A percentile compares a stretch with the other conserved stretches of the same genome.
Conservation (phyloP, 2,888 invertebrate genomes). For the Drosophila picticornis region DNA sequence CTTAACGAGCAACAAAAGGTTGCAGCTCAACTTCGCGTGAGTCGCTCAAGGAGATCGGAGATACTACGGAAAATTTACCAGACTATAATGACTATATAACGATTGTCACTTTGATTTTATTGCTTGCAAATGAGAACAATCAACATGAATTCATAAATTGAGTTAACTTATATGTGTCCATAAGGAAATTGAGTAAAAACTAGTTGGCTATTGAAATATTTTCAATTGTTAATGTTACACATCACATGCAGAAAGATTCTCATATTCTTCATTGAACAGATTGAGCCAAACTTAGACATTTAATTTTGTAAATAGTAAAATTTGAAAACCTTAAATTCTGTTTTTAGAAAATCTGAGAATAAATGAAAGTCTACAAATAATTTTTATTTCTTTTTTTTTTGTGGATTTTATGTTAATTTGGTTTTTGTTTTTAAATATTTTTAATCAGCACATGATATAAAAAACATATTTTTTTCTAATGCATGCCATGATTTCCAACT, state of each 20-base stretch:
- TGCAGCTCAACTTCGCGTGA: conserved; percentile 9
- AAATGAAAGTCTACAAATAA: not conserved
- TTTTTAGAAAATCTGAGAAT: not conserved
- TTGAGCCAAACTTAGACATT: not conserved
- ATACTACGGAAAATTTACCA: conserved; percentile 4
- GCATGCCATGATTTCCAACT: not conserved
- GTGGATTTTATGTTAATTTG: not conserved
- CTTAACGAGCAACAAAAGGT: conserved; percentile 59
- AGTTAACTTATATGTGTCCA: too few relatives aligned
- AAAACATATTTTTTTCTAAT: not conserved
- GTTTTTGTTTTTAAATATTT: not conserved
- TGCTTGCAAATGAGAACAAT: conserved; percentile 11
- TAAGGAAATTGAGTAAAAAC: not conserved
- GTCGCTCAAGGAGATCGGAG: conserved; percentile 19
- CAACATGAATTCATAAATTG: not conserved
- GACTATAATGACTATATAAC: conserved; percentile 13
- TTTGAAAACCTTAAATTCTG: not conserved
- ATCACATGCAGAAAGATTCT: not conserved
- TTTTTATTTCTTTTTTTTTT: not conserved
- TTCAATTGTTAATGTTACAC: not conserved
- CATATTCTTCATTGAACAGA: not conserved
- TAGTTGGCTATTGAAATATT: not conserved
- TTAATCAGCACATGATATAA: not conserved
- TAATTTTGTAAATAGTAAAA: not conserved
- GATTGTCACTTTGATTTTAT: conserved; percentile 19